These are phyloP conservation scores for Microtus ochrogaster DNA, from an alignment of 2,113 vertebrate species.

Conservation along the genomic window DNA sequence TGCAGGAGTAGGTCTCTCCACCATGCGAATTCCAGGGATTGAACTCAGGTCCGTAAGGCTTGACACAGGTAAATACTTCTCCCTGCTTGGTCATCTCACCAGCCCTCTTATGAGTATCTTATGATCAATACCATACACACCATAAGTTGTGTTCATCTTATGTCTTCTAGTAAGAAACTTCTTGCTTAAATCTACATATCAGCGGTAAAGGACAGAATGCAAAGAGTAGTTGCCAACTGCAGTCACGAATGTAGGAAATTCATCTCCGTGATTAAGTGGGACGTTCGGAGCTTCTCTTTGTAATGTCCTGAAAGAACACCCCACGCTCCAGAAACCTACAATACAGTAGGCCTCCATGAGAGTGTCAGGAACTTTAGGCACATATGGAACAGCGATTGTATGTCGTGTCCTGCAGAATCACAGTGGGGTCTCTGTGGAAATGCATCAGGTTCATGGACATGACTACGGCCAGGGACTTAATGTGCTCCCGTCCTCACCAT, in stretches of 20 bases:
- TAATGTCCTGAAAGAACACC: background rate
- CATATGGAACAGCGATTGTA: background rate
- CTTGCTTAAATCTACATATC: background rate
- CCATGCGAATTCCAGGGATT: no score
- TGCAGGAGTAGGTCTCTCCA: background rate
- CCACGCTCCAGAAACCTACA: background rate
- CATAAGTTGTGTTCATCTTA: conserved; percentile 21
- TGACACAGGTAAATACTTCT: background rate
- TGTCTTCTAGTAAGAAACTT: conserved; percentile 7
- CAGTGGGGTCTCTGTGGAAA: background rate
- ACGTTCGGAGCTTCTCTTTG: conserved; percentile 10
- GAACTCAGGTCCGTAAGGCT: background rate
- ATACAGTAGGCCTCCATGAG: background rate
- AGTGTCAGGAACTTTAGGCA: background rate
- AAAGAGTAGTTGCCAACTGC: background rate
- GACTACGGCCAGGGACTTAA: background rate
- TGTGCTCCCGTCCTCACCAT: background rate
- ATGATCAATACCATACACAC: background rate
- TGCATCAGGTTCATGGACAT: background rate
- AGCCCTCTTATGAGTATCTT: background rate
- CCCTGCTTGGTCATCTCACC: background rate
- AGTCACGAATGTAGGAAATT: background rate
- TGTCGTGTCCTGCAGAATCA: background rate
- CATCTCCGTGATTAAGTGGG: background rate
- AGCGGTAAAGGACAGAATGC: background rate